Conservation (phyloP, 2,113 vertebrate genomes). For the Rostratula benghalensis region DNA sequence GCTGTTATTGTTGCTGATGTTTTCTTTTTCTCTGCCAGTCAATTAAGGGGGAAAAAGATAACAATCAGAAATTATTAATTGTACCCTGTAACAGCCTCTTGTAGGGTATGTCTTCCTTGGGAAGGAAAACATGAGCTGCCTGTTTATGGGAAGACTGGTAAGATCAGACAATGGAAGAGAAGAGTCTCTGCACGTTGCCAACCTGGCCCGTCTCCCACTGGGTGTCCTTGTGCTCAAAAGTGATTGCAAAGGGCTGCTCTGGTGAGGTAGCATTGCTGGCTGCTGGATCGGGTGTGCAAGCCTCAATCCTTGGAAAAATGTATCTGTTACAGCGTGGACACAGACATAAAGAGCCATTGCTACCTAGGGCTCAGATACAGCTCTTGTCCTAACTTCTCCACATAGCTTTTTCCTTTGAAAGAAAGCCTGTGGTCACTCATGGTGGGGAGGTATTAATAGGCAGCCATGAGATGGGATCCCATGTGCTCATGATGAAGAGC, state of each 20-base stretch:
- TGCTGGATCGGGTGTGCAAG: background rate
- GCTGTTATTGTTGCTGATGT: background rate
- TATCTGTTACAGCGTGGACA: background rate
- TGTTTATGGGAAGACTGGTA: background rate
- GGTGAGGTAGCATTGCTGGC: background rate
- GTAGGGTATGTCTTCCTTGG: background rate
- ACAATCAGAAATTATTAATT: background rate
- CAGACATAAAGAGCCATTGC: background rate
- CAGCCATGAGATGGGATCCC: background rate
- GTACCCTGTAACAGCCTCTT: background rate
- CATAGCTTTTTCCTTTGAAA: background rate
- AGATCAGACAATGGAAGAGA: background rate
- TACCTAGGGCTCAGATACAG: background rate
- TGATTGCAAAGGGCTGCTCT: background rate
- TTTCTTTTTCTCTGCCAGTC: slow-evolving; percentile 8
- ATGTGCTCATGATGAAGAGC: background rate
- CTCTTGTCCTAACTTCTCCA: background rate
- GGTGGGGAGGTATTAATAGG: background rate
- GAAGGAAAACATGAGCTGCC: background rate
- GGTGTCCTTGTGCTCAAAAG: background rate
- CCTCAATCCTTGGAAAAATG: background rate
- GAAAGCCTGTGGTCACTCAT: background rate
- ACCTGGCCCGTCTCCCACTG: background rate
- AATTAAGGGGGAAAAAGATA: slow-evolving; percentile 3
- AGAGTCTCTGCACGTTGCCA: accelerated